Evolutionary conservation across 2,888 invertebrate genomes (phyloP).

Genomic region (Pseudeuparius sepicola): DNA sequence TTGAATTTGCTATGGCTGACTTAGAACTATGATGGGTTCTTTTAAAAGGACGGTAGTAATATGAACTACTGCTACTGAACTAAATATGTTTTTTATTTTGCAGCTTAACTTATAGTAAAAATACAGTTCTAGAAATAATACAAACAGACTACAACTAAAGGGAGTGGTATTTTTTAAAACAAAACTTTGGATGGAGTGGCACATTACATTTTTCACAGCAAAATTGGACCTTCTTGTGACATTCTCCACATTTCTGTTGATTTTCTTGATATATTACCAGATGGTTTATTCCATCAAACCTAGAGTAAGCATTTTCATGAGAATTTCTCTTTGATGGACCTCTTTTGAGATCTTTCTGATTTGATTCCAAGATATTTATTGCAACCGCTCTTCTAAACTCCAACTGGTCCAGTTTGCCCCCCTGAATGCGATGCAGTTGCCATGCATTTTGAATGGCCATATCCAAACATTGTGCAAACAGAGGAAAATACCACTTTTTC

Average conservation of each 20-base stretch:
- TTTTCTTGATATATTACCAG: too few species aligned
- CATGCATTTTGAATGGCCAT: too few species aligned
- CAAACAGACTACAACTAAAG: conserved; percentile 3
- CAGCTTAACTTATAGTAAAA: not conserved
- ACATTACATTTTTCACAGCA: conserved; percentile 7
- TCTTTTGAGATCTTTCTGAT: too few species aligned
- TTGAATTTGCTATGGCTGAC: not conserved
- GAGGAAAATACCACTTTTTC: conserved; percentile 3
- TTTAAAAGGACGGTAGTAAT: conserved; percentile 11
- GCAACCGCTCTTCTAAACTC: too few species aligned
- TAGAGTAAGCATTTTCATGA: too few species aligned
- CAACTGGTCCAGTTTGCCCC: too few species aligned
- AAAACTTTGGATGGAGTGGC: conserved; percentile 6
- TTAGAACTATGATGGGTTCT: conserved; percentile 9
- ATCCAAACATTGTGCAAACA: conserved; percentile 1
- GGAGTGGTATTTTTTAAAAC: conserved; percentile 4
- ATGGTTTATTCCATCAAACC: too few species aligned
- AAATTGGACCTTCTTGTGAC: conserved; percentile 9
- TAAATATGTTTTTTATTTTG: not conserved
- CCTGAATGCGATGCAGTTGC: too few species aligned
- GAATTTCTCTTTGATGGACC: too few species aligned
- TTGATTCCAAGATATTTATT: too few species aligned
- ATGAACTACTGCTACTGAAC: conserved; percentile 4
- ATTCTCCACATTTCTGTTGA: conserved; percentile 7
- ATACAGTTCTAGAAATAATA: conserved; percentile 4